Percentiles rank a stretch among this genome's conserved stretches.
These are phyloP conservation scores for Rhinolophus ferrumequinum DNA, from an alignment of 2,113 vertebrate species.

Conservation along the genomic window DNA sequence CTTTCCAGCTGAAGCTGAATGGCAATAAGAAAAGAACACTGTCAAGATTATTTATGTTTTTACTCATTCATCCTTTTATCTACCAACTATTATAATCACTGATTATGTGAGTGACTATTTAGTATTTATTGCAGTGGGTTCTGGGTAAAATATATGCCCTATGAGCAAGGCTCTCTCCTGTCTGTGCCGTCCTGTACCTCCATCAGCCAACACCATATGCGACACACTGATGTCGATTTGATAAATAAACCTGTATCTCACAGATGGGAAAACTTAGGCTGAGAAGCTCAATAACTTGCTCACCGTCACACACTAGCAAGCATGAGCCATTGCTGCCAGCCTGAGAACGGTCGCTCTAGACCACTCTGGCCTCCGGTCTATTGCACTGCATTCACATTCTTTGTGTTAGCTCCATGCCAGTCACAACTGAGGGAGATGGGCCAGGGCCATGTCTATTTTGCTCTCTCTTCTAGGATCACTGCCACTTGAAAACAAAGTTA, in stretches of 20 bases:
- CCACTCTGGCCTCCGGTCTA: accelerated
- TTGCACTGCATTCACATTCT: too few species aligned
- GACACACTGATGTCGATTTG: background rate
- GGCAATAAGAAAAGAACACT: too few species aligned
- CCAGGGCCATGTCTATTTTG: background rate
- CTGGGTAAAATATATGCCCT: too few species aligned
- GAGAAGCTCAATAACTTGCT: background rate
- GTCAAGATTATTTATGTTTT: too few species aligned
- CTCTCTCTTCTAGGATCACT: background rate
- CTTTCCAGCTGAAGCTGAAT: too few species aligned
- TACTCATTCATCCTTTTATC: too few species aligned
- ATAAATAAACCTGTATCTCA: background rate
- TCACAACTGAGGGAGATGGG: too few species aligned
- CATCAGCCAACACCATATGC: accelerated
- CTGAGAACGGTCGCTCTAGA: accelerated
- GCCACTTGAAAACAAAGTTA: background rate
- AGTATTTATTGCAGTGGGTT: background rate
- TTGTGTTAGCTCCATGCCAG: background rate
- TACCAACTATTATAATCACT: too few species aligned
- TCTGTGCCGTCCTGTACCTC: background rate
- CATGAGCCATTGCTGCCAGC: background rate
- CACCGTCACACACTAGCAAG: background rate
- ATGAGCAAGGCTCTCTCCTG: accelerated
- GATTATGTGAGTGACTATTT: too few species aligned
- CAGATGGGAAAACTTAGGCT: background rate